Conservation (phyloP, 2,888 invertebrate genomes). For the Chorisops tibialis region DNA sequence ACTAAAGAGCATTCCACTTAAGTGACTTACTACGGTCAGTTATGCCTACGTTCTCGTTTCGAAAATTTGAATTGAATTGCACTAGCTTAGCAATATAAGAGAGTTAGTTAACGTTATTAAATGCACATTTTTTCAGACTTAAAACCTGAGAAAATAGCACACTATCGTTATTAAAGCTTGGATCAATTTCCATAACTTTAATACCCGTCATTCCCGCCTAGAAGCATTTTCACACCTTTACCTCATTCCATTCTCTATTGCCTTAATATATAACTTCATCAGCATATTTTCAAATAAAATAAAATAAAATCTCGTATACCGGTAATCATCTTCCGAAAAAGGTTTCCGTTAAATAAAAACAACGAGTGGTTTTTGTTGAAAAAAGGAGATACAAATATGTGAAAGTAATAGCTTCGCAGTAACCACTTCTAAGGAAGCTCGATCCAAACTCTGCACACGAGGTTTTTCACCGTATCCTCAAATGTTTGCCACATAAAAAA, state of each 20-base stretch:
- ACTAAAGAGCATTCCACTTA: no score
- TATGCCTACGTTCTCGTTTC: no score
- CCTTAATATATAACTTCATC: constrained; percentile 34
- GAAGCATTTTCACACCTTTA: no score
- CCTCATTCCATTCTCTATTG: background rate
- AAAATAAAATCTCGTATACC: constrained; percentile 6
- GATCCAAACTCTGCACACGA: background rate
- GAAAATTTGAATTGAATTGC: no score
- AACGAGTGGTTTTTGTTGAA: constrained; percentile 11
- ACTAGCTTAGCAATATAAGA: no score
- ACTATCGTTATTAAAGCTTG: no score
- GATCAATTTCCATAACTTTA: no score
- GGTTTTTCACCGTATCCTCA: background rate
- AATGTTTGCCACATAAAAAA: background rate
- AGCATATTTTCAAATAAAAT: constrained; percentile 25
- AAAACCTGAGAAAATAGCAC: no score
- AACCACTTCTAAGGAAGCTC: background rate
- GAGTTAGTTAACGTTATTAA: no score
- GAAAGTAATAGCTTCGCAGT: background rate
- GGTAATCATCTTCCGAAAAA: constrained; percentile 8
- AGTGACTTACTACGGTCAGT: no score
- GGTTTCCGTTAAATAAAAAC: constrained; percentile 11
- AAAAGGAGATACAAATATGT: background rate
- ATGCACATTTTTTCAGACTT: no score
- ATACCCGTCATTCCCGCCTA: no score